phyloP scores from a whole-genome alignment of 2,888 invertebrate genomes.

The Brachynemurus nebulosus region DNA sequence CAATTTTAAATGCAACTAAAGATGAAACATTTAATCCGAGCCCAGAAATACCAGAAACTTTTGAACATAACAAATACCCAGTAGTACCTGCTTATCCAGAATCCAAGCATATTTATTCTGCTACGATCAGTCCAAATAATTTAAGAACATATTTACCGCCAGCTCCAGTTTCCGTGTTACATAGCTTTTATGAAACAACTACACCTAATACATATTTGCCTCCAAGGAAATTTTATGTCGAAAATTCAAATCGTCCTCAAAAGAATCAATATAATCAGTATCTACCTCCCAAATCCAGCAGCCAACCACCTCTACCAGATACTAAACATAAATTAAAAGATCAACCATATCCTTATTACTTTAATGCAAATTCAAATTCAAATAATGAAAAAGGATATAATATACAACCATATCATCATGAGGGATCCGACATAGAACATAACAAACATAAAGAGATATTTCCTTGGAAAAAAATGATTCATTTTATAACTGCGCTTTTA shows the following conservation, averaged over 20 bases:
- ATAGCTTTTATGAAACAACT: no score
- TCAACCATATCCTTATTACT: no score
- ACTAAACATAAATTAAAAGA: no score
- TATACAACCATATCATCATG: no score
- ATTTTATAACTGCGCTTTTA: conserved; percentile 49
- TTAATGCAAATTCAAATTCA: no score
- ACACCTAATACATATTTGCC: not conserved
- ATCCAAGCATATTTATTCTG: conserved; percentile 21
- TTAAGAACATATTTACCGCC: not conserved
- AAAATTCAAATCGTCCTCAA: no score
- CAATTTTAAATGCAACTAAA: not conserved
- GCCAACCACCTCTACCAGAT: conserved; percentile 6
- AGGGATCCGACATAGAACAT: no score
- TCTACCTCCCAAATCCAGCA: conserved; percentile 3
- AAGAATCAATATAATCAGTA: no score
- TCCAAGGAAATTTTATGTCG: no score
- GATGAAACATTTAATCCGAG: conserved; percentile 34
- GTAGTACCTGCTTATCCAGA: conserved; percentile 26
- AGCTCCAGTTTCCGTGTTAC: not conserved
- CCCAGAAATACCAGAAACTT: conserved; percentile 35
- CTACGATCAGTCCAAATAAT: not conserved
- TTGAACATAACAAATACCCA: conserved; percentile 33
- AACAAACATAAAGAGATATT: conserved; percentile 19
- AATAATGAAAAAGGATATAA: no score
- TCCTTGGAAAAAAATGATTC: conserved; percentile 49